phyloP scores from a whole-genome alignment of 2,113 vertebrate genomes.

The Gobius niger region DNA sequence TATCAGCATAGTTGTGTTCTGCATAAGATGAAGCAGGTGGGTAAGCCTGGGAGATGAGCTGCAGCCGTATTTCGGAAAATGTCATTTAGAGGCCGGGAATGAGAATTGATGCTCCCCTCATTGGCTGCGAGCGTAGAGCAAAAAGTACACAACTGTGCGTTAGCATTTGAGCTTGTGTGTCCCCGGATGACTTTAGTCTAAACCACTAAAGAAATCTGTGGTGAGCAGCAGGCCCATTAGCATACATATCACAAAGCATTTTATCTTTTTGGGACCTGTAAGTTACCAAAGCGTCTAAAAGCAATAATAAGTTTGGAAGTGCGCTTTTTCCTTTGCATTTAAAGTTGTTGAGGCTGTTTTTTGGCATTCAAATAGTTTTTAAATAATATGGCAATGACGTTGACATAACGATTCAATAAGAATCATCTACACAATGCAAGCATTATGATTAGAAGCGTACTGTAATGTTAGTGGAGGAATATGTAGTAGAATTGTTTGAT shows the following conservation, averaged over 20 bases:
- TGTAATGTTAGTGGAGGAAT: too few relatives aligned
- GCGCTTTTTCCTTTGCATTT: constrained; percentile 26
- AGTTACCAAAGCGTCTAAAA: constrained; percentile 34
- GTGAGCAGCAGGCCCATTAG: constrained; percentile 49
- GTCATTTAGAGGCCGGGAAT: constrained; percentile 39
- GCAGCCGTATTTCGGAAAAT: constrained; percentile 28
- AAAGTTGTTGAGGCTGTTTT: constrained; percentile 30
- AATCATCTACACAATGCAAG: constrained; percentile 21
- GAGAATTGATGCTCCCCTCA: constrained; percentile 19
- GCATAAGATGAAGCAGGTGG: constrained; percentile 8
- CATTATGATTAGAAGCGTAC: constrained; percentile 29
- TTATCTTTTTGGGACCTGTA: constrained; percentile 51
- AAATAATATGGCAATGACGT: constrained; percentile 31
- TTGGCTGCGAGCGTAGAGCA: neutral
- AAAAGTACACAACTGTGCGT: constrained; percentile 1
- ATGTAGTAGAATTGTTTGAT: too few relatives aligned
- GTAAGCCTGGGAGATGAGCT: constrained; percentile 16
- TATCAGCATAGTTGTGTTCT: neutral
- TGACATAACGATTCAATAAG: neutral
- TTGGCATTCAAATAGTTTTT: constrained; percentile 26
- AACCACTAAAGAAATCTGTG: constrained; percentile 47
- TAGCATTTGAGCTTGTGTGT: constrained; percentile 16
- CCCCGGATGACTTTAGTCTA: constrained; percentile 48
- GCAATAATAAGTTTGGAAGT: constrained; percentile 28
- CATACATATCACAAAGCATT: constrained; percentile 53